Conservation (phyloP, 2,797 vertebrate genomes). For the Pogonophryne albipinna region DNA sequence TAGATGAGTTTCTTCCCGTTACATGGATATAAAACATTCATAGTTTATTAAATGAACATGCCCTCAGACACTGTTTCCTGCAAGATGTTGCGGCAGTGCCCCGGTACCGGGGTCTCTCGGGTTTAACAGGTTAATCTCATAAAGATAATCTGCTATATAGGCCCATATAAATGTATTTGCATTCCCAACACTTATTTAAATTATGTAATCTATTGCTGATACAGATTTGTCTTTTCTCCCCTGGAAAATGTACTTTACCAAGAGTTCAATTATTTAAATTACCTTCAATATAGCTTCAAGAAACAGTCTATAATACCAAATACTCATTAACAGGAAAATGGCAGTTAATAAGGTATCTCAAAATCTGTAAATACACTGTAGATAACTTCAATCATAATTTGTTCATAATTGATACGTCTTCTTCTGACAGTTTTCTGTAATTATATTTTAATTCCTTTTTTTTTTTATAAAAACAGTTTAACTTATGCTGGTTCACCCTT, state of each 20-base stretch:
- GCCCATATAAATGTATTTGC: not conserved
- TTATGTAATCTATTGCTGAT: not conserved
- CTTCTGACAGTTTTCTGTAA: not conserved
- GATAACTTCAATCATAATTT: not conserved
- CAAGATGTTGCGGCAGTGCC: no score
- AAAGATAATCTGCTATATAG: not conserved
- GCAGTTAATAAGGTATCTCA: not conserved
- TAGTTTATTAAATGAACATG: no score
- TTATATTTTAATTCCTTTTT: not conserved
- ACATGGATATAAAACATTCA: no score
- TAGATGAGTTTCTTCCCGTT: no score
- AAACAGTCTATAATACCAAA: not conserved
- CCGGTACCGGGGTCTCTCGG: no score
- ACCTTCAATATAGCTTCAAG: not conserved
- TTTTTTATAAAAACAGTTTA: not conserved
- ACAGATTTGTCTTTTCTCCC: not conserved
- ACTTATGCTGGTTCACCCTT: not conserved
- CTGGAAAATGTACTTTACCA: not conserved
- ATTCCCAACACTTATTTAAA: not conserved
- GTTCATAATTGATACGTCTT: not conserved
- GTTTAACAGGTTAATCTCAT: not conserved
- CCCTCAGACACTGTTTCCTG: no score
- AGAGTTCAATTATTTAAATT: not conserved
- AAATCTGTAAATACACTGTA: not conserved
- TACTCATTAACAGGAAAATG: not conserved